phyloP scores from a whole-genome alignment of 2,113 vertebrate species.

The Sarotherodon lohbergeri region DNA sequence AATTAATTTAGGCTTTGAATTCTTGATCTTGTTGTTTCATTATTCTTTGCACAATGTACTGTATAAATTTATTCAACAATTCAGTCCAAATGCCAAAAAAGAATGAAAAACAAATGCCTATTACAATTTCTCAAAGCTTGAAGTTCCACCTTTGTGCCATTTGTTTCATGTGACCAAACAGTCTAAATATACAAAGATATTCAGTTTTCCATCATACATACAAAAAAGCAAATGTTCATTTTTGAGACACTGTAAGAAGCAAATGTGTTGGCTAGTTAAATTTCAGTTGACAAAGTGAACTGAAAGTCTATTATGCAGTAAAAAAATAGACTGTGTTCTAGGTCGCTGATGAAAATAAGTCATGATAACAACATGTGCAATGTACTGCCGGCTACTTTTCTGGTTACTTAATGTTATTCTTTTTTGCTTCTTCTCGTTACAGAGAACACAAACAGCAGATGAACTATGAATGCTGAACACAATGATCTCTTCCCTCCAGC shows the following conservation, averaged over 20 bases:
- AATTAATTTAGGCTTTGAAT: conserved; percentile 3
- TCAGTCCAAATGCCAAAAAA: not conserved
- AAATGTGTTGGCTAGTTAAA: not conserved
- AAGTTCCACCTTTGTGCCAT: not conserved
- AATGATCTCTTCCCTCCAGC: conserved; percentile 99
- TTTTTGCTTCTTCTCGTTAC: conserved; percentile 71
- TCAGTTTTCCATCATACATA: not conserved
- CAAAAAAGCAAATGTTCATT: not conserved
- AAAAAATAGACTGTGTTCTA: not conserved
- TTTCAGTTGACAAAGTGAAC: not conserved
- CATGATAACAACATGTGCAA: not conserved
- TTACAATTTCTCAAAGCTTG: not conserved
- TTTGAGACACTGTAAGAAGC: not conserved
- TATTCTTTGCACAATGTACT: not conserved
- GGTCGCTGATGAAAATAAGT: not conserved
- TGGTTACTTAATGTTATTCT: not conserved
- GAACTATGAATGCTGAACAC: conserved; percentile 99
- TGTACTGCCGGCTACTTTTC: not conserved
- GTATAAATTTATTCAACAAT: not conserved
- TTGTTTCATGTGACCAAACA: not conserved
- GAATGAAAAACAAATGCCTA: not conserved
- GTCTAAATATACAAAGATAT: not conserved
- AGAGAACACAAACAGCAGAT: conserved; percentile 86
- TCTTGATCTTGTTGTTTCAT: not conserved
- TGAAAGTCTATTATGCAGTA: not conserved